Base-by-base conservation (phyloP, 2,113 vertebrate species). In the Lophochroa leadbeateri region DNA sequence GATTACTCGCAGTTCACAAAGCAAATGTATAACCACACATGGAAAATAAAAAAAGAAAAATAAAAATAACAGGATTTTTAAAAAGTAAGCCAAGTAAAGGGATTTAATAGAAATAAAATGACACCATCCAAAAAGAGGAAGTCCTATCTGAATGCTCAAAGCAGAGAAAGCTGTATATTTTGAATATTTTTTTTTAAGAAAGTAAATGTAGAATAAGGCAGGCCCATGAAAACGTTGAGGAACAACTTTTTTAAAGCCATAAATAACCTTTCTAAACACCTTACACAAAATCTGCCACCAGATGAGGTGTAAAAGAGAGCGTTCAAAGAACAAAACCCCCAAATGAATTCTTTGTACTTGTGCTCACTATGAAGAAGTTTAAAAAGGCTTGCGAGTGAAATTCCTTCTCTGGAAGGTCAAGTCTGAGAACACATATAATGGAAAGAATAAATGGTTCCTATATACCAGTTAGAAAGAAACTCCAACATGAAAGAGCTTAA, bases 401-500 rank as follows among this genome's bases (percentile, higher is more conserved):
- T 16, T 7, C 27, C 33, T 67, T 65, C 37, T 57, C 49, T 67
- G 41, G 63, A 91, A 80, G 67, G 78, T 61, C 63, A 93, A 91
- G 50, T 82, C 65, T 75, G 23, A 94, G 57, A 92, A 94, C 90
- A 86, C 7, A 17, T 70, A 14, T 15, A 84, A 50, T 6, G 29
- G 72, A 86, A 93, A 92, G 50, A 90, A 94, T 83, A 93, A 96
- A 65, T 33, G 27, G 17, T 69, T 95, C 47, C 23, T 57, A 70
- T 88, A 39, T 75, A 86, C 50, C 43, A 79, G 37, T 46, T 77
- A 77, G 29, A 90, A 90, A 81, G 68, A 81, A 91, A 86, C 33
- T 88, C 76, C 82, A 77, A 64, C 39, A 71, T n/a, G n/a, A 86
- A 92, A 84, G 35, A 71, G 24, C 37, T 95, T 55, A 82, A 70